Evolutionary conservation across 2,797 vertebrate genomes (phyloP).

Genomic region (Diglossa cyanea): DNA sequence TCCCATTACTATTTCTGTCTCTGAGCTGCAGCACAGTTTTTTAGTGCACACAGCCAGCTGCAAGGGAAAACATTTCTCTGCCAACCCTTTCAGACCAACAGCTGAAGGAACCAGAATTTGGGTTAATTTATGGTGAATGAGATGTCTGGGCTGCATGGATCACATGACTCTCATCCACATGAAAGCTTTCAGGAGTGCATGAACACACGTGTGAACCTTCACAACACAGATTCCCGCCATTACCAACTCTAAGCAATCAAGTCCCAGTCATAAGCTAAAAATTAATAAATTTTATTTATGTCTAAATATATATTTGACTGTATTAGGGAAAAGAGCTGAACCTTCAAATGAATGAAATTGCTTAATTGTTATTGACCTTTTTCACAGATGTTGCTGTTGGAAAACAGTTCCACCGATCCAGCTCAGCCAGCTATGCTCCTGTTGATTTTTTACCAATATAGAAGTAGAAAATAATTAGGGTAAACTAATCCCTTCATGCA

Average conservation of each 20-base stretch:
- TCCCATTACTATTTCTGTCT: neutral
- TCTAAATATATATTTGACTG: neutral
- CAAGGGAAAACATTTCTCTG: neutral
- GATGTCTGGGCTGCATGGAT: neutral
- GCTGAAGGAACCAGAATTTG: neutral
- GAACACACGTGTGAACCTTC: neutral
- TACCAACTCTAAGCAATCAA: neutral
- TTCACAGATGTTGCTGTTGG: neutral
- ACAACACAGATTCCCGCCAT: fast-evolving
- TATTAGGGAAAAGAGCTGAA: neutral
- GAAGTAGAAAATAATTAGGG: neutral
- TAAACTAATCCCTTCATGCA: neutral
- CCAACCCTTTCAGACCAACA: neutral
- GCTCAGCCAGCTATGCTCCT: neutral
- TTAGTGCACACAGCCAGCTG: neutral
- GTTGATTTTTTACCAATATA: neutral
- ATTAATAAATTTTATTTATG: neutral
- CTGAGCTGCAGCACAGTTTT: neutral
- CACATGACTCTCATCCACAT: fast-evolving
- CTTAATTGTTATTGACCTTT: neutral
- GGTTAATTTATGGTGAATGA: neutral
- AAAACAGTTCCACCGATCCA: neutral
- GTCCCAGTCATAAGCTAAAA: neutral
- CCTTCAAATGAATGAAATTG: neutral
- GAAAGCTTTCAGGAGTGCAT: neutral